Base-by-base conservation (phyloP, 2,113 vertebrate genomes). In the Sceloporus tristichus region DNA sequence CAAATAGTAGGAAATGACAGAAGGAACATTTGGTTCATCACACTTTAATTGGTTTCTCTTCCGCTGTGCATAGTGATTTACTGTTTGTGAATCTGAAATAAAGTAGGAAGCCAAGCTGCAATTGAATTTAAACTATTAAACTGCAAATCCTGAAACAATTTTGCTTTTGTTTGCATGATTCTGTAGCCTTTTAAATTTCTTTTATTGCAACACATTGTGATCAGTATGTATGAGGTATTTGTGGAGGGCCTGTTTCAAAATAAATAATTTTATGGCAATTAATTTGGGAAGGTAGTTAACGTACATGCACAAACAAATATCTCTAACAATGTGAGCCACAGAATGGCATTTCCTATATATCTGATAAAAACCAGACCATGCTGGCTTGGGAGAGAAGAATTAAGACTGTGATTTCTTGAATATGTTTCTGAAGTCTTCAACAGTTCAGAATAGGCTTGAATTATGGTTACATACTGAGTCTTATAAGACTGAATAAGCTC, bases 291-390 rank as follows among this genome's bases (percentile, higher is more conserved):
- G 59, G 59, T 62, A 48, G 14, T 68, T 13, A 54, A 56, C 38
- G 27, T 56, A 8, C 2, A 34, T 80, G 25, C 10, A 18, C 13
- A 86, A 4, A 18, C 8, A 62, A 56, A 56, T 27, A 73, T 29
- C 66, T 14, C 75, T 54, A 68, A 40, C 3, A 29, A 71, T 5
- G 7, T 80, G 48, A 71, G 18, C 13, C 23, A 54, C 42, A 79
- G 21, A 71, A 23, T 18, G 13, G 7, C 77, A 2, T 62, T 23
- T 27, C 21, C 34, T 56, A 40, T 54, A 38, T 34, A 14, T 18
- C 2, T 66, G 14, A 65, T 6, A 1, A 23, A 4, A 27, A 18
- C 25, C 1, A 18, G 0, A 25, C 21, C 0, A 0, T 34, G 42
- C 29, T 62, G 48, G 48, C 42, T 66, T 85, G 29, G 21, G 3